Conservation (phyloP, 2,113 vertebrate genomes). For the Rhinopomastus cyanomelas region DNA sequence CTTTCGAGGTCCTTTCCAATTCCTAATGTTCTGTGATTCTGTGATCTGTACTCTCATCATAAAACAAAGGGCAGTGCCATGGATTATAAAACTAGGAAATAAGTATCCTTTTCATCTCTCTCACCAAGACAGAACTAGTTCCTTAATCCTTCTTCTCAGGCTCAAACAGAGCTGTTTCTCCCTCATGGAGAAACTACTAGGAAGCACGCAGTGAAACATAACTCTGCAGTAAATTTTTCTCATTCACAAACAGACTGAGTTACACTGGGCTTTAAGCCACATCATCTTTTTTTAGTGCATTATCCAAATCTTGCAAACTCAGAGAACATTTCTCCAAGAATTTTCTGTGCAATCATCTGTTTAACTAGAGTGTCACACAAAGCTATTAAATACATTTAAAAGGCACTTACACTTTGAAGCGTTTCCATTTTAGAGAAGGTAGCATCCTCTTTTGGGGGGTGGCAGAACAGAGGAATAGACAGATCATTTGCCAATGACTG, state of each 20-base stretch:
- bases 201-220: neutral
- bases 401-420: neutral
- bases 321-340: neutral
- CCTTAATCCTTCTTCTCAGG: neutral
- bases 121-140: neutral
- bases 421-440: neutral
- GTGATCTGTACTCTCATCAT: neutral
- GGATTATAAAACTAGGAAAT: neutral
- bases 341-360: neutral
- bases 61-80: neutral
- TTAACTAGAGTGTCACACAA: neutral
- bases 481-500: neutral
- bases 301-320: neutral
- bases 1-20: too few relatives aligned
- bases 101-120: neutral
- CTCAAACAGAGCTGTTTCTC: neutral
- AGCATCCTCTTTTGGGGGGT: neutral
- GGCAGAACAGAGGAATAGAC: neutral
- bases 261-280: neutral
- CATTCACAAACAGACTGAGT: neutral
- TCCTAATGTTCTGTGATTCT: too few relatives aligned
- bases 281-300: neutral
- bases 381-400: neutral
- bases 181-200: neutral
- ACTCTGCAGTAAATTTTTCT: neutral